Evolutionary conservation across 2,888 invertebrate species (phyloP).

Genomic region (Zhuqinia jingwanae): DNA sequence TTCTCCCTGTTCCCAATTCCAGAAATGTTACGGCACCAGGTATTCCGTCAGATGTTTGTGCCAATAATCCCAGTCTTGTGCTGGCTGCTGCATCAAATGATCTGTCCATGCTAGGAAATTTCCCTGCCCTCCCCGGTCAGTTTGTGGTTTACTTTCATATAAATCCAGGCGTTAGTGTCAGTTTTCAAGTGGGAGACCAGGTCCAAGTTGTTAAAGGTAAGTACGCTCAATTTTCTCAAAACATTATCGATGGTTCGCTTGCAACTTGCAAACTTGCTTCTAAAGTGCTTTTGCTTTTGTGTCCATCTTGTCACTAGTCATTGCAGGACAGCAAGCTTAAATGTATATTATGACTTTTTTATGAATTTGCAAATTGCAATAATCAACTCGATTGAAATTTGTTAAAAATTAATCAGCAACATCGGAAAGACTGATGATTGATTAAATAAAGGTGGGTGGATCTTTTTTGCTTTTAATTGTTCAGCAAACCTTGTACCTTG

Average conservation of each 20-base stretch:
- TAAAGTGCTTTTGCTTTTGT: conserved; percentile 17
- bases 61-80: conserved; percentile 74
- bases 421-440: too few relatives aligned
- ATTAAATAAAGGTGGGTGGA: too few relatives aligned
- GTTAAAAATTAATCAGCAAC: too few relatives aligned
- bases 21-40: conserved; percentile 36
- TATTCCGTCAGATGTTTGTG: conserved; percentile 62
- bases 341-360: too few relatives aligned
- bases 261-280: neutral
- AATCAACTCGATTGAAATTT: too few relatives aligned
- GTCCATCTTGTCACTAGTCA: too few relatives aligned
- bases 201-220: conserved; percentile 89
- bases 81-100: conserved; percentile 78
- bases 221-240: conserved; percentile 79
- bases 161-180: conserved; percentile 89
- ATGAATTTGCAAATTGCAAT: too few relatives aligned
- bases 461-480: too few relatives aligned
- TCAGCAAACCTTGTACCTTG: too few relatives aligned
- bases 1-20: conserved; percentile 57
- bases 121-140: conserved; percentile 81
- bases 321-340: neutral
- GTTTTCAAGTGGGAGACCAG: conserved; percentile 87
- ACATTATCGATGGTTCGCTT: neutral
- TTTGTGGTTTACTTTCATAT: conserved; percentile 89
- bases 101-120: conserved; percentile 74